Conservation (phyloP, 2,888 invertebrate genomes). For the Fragum whitleyi region DNA sequence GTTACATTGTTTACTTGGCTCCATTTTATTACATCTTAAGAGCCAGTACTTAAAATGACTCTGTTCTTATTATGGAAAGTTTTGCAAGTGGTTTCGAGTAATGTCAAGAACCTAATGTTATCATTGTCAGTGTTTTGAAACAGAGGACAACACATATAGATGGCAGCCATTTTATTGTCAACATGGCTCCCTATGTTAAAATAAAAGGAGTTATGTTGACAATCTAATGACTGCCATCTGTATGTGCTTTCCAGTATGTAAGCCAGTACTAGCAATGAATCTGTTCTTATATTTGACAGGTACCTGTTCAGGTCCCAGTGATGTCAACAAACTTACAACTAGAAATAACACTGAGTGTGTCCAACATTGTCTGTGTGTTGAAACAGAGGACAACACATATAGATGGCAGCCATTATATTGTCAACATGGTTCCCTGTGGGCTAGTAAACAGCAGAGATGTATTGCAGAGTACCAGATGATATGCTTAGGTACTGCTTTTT, state of each 20-base stretch:
- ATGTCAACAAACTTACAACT: not conserved
- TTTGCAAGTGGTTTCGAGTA: not conserved
- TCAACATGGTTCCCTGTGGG: slow-evolving; percentile 20
- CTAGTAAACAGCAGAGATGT: not conserved
- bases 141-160: not conserved
- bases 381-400: not conserved
- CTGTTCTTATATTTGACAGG: slow-evolving; percentile 6
- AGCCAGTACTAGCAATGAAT: not conserved
- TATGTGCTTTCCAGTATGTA: not conserved
- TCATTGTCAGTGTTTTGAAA: slow-evolving; percentile 5
- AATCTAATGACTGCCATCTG: slow-evolving; percentile 2
- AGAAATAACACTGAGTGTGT: slow-evolving; percentile 12
- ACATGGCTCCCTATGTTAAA: slow-evolving; percentile 8
- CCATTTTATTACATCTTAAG: too few species aligned
- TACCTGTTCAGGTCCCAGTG: not conserved
- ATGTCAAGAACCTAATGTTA: not conserved
- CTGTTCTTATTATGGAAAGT: not conserved
- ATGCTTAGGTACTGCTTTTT: slow-evolving; percentile 2
- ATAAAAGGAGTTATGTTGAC: not conserved
- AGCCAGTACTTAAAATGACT: not conserved
- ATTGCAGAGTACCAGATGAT: slow-evolving; percentile 1
- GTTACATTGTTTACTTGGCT: too few species aligned
- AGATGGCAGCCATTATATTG: slow-evolving; percentile 11
- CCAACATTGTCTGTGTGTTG: slow-evolving; percentile 9
- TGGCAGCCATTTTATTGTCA: slow-evolving; percentile 11